phyloP scores from a whole-genome alignment of 2,888 invertebrate genomes.

The Zygogramma bicolorata region DNA sequence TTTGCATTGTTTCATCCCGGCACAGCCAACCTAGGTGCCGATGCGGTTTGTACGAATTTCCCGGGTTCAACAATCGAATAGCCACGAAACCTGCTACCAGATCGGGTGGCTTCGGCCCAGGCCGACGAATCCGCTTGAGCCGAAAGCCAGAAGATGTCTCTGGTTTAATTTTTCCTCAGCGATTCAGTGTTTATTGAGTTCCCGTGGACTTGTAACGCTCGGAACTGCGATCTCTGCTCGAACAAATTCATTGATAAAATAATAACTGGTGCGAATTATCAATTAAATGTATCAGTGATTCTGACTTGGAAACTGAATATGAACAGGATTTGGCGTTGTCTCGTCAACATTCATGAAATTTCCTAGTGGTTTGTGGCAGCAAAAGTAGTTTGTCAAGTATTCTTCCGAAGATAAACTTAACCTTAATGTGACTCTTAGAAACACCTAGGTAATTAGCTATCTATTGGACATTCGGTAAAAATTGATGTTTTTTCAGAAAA shows the following conservation, averaged over 20 bases:
- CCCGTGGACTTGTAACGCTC: constrained; percentile 32
- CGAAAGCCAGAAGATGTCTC: constrained; percentile 37
- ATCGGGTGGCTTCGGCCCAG: constrained; percentile 22
- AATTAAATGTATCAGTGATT: constrained; percentile 21
- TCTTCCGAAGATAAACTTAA: constrained; percentile 14
- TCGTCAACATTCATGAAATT: constrained; percentile 12
- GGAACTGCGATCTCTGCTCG: constrained; percentile 25
- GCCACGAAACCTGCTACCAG: constrained; percentile 4
- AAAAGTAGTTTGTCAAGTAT: constrained; percentile 35
- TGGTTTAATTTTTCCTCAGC: constrained; percentile 33
- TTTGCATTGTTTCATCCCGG: not conserved
- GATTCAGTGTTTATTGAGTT: constrained; percentile 43
- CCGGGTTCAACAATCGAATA: constrained; percentile 9
- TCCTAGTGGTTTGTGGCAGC: constrained; percentile 26
- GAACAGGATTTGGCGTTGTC: constrained; percentile 4
- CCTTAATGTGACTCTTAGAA: constrained; percentile 1
- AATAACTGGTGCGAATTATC: constrained; percentile 35
- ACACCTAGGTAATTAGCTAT: constrained; percentile 9
- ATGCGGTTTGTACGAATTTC: constrained; percentile 9
- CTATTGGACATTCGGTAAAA: not conserved
- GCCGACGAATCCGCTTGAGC: constrained; percentile 24
- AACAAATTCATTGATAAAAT: constrained; percentile 35
- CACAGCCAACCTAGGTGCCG: constrained; percentile 1
- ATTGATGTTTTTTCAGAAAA: constrained; percentile 42
- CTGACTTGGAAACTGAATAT: constrained; percentile 19